Evolutionary conservation across 92 coral and sea anemone genomes (phyloP).

Genomic region (Porites divaricata): DNA sequence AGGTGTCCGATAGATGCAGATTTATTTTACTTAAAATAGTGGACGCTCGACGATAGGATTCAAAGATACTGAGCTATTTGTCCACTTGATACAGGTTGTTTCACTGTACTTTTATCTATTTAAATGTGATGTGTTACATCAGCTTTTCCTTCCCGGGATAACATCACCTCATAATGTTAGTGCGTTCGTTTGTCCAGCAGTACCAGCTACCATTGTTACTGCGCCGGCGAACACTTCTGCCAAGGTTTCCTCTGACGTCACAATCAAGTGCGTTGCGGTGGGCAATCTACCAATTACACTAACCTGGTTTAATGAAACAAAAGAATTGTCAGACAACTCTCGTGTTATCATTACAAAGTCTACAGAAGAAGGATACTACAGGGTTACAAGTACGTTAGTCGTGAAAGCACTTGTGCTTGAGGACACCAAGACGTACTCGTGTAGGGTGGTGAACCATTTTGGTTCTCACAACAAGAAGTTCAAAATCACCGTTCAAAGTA

Average conservation of each 20-base stretch:
- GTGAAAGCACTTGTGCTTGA: conserved; percentile 61
- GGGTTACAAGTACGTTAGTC: conserved; percentile 71
- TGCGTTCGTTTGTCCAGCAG: conserved; percentile 75
- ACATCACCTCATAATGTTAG: no score
- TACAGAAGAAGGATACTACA: conserved; percentile 30
- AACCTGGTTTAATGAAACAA: conserved; percentile 76
- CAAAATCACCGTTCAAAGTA: conserved; percentile 82
- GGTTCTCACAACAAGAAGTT: conserved; percentile 71
- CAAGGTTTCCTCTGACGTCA: conserved; percentile 57
- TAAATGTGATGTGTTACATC: no score
- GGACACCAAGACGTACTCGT: conserved; percentile 83
- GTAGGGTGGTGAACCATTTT: conserved; percentile 77
- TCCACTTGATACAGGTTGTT: no score
- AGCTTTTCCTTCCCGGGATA: no score
- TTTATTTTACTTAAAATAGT: no score
- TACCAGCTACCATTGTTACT: conserved; percentile 82
- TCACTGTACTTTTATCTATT: no score
- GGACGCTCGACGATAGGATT: no score
- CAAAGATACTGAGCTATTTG: no score
- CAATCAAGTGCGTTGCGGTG: conserved; percentile 77
- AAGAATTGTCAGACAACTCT: conserved; percentile 35
- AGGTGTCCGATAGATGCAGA: no score
- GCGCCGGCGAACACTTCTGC: conserved; percentile 70
- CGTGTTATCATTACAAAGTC: conserved; percentile 48
- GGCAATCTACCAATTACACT: conserved; percentile 83